Percentiles rank a stretch among this genome's conserved stretches.
phyloP scores from a whole-genome alignment of 30 jellyfish, hydroid and myxozoan species.

The Nemopilema nomurai region DNA sequence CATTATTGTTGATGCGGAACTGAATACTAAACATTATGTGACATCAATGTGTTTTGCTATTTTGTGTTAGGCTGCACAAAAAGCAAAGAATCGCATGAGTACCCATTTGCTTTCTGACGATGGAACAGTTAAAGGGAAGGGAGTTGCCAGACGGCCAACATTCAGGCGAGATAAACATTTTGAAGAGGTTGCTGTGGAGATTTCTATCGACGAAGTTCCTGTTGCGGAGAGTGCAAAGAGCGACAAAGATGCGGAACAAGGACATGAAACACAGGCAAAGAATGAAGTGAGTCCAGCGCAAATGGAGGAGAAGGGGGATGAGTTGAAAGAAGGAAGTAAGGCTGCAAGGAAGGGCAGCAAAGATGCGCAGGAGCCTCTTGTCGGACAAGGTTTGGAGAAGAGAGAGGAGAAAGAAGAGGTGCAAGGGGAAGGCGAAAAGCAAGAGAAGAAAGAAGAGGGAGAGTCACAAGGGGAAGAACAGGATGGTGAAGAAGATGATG shows the following conservation, averaged over 20 bases:
- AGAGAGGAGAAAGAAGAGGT: neutral
- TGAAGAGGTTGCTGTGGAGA: conserved; percentile 60
- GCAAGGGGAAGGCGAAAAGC: neutral
- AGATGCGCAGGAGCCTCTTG: too few relatives aligned
- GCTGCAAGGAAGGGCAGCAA: neutral
- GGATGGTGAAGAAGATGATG: neutral
- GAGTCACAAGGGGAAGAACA: neutral
- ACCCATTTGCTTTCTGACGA: conserved; percentile 36
- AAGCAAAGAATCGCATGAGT: conserved; percentile 82
- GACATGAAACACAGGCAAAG: neutral
- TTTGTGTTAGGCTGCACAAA: conserved; percentile 69
- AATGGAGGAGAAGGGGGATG: neutral
- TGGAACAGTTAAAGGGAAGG: conserved; percentile 25
- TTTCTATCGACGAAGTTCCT: conserved; percentile 51
- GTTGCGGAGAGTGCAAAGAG: conserved; percentile 10
- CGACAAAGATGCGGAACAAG: neutral
- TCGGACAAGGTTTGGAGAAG: conserved; percentile 3
- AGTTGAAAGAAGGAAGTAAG: neutral
- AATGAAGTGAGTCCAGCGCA: neutral
- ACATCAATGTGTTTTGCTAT: neutral
- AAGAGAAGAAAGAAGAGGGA: neutral
- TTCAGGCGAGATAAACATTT: conserved; percentile 42
- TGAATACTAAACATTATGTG: too few relatives aligned
- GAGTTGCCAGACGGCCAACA: conserved; percentile 71
- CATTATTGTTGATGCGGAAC: too few relatives aligned